Evolutionary conservation across 2,888 invertebrate species (phyloP), one percentile per base, ranked within the genome.

Genomic region (Phaedon cochleariae): DNA sequence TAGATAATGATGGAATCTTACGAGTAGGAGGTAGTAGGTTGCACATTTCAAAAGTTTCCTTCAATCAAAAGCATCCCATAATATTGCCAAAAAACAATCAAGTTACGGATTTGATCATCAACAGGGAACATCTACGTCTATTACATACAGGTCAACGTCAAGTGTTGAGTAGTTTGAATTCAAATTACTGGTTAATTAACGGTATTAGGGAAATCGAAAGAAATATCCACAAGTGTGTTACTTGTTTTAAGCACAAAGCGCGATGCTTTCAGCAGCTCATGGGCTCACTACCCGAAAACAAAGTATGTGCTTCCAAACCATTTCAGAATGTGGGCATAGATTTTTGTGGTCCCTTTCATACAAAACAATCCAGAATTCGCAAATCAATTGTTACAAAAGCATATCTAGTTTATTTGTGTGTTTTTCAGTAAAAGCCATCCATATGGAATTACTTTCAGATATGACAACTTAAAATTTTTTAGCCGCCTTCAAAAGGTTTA

Each of bases 331-430:
- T 31, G 4, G 57, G 57, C 26, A 46, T 71, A n/a, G 73, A 73
- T 59, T 72, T 65, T 55, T 70, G 65, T 12, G 72, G 72, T 9
- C 72, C 70, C 10, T 64, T 71, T 55, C 22, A 22, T 41, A 58
- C 68, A n/a, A 66, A 67, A 31, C 49, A 65, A 67, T 34, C 54
- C 62, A n/a, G 69, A 67, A 41, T 57, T 48, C 7, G 64, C 54
- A 55, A 59, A 49, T 41, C 54, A 12, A 22, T 61, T 21, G 18
- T 54, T 20, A 20, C 57, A 9, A 67, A 73, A 21, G 37, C 64
- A 17, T 73, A 73, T 49, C 57, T 73, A 29, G 34, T 20, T 53
- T 71, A 46, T 74, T 73, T 49, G 57, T 73, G 37, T 74, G 73
- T 46, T 65, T 69, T 31, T 18, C 54, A 7, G 69, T 71, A 1